A percentile compares a stretch with the other conserved stretches of the same genome.
These are phyloP conservation scores for Muntiacus muntjak DNA, from an alignment of 2,113 vertebrate species.

Conservation along the genomic window DNA sequence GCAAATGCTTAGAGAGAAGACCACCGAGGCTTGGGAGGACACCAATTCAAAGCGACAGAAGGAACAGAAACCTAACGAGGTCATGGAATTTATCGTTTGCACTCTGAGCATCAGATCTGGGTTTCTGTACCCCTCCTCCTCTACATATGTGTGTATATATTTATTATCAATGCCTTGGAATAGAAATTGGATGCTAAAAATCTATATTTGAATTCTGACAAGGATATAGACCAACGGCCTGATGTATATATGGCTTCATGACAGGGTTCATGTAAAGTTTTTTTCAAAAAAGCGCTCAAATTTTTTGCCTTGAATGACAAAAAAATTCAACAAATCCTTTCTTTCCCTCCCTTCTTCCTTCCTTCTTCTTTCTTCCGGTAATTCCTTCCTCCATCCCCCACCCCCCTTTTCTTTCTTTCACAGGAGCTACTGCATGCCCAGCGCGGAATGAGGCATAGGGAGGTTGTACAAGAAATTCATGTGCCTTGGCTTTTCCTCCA, in stretches of 20 bases:
- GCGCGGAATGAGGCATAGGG: not conserved
- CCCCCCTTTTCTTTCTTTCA: not conserved
- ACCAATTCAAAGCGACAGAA: not conserved
- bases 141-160: not conserved
- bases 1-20: not conserved
- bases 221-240: not conserved
- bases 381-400: too few relatives aligned
- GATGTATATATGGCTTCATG: not conserved
- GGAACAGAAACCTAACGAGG: not conserved
- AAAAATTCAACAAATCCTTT: not conserved
- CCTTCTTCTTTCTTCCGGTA: not conserved
- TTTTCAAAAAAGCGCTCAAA: not conserved
- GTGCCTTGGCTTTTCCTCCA: not conserved
- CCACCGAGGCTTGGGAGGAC: not conserved
- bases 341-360: not conserved
- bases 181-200: not conserved
- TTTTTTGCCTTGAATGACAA: not conserved
- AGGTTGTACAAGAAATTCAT: not conserved
- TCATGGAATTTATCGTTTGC: not conserved
- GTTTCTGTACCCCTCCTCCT: not conserved
- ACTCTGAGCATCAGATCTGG: not conserved
- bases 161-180: not conserved
- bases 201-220: slow-evolving; percentile 2
- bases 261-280: not conserved
- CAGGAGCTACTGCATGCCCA: not conserved